Evolutionary conservation across 1,140 invertebrate species (phyloP).

Genomic region (Ruditapes philippinarum): DNA sequence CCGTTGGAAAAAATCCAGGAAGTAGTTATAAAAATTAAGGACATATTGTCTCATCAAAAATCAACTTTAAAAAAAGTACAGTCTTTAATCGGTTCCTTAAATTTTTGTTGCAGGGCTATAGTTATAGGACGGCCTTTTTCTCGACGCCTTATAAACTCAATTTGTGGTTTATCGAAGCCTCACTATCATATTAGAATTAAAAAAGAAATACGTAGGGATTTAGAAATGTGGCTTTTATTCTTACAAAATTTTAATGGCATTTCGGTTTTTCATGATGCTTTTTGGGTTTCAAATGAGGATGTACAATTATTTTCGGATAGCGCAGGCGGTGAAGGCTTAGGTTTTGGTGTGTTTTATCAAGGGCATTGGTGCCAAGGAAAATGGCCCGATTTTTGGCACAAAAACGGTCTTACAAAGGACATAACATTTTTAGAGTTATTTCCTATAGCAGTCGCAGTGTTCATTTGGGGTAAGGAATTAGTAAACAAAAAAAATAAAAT

Average conservation of each 20-base stretch:
- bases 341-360: too few relatives aligned
- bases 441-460: too few relatives aligned
- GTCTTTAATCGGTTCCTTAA: conserved; percentile 39
- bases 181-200: too few relatives aligned
- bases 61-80: not conserved
- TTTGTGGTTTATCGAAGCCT: conserved; percentile 19
- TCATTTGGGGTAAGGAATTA: too few relatives aligned
- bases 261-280: too few relatives aligned
- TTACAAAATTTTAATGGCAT: conserved; percentile 55
- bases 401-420: too few relatives aligned
- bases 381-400: too few relatives aligned
- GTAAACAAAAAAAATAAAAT: too few relatives aligned
- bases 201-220: not conserved
- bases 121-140: conserved; percentile 53
- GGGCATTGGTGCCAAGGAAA: too few relatives aligned
- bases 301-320: conserved; percentile 58
- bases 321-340: conserved; percentile 1
- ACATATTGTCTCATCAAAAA: not conserved
- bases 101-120: conserved; percentile 70
- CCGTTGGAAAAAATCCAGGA: conserved; percentile 28
- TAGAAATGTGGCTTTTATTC: conserved; percentile 57
- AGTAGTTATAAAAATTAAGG: conserved; percentile 1
- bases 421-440: too few relatives aligned
- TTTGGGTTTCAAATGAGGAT: conserved; percentile 33
- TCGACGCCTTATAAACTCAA: conserved; percentile 40